These are phyloP conservation scores for Odocoileus virginianus DNA, from an alignment of 2,113 vertebrate genomes.

Conservation along the genomic window DNA sequence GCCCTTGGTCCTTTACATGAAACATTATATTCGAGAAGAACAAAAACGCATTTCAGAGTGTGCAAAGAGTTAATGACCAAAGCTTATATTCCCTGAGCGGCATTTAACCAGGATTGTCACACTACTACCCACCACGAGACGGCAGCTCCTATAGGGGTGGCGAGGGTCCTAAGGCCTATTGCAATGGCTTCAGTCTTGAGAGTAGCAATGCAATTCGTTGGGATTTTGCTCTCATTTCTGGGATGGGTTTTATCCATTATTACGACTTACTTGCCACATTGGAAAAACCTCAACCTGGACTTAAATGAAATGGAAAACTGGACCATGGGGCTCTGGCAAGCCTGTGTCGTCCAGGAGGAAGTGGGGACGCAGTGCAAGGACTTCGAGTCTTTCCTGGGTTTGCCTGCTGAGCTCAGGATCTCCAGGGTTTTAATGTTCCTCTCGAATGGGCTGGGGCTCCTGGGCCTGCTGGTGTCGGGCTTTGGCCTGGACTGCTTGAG, in stretches of 20 bases:
- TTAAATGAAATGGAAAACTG: slow-evolving; percentile 88
- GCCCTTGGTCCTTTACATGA: slow-evolving; percentile 82
- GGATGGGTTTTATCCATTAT: slow-evolving; percentile 89
- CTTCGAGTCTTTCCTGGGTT: slow-evolving; percentile 84
- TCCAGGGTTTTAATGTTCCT: slow-evolving; percentile 85
- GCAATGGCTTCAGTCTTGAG: slow-evolving; percentile 76
- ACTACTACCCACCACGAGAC: slow-evolving; percentile 57
- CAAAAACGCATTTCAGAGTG: slow-evolving; percentile 80
- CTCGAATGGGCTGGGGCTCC: slow-evolving; percentile 83
- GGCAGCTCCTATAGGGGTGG: slow-evolving; percentile 51
- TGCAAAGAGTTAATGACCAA: slow-evolving; percentile 77
- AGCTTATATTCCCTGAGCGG: slow-evolving; percentile 80
- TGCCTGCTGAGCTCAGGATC: slow-evolving; percentile 83
- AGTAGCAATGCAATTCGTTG: slow-evolving; percentile 82
- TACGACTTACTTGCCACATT: slow-evolving; percentile 91
- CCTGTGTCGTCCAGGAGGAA: slow-evolving; percentile 83
- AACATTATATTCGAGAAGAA: slow-evolving; percentile 82
- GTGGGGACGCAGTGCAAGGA: slow-evolving; percentile 84
- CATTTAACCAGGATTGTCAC: slow-evolving; percentile 64
- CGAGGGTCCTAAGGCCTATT: neutral
- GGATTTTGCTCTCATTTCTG: slow-evolving; percentile 86
- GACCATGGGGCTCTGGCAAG: slow-evolving; percentile 87
- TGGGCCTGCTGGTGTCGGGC: slow-evolving; percentile 84
- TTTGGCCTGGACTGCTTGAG: slow-evolving; percentile 88
- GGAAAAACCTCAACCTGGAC: slow-evolving; percentile 93